Percentiles rank a stretch among this genome's conserved stretches.
phyloP scores from a whole-genome alignment of 2,888 invertebrate genomes.

The Dyspetes luteomarginatus region DNA sequence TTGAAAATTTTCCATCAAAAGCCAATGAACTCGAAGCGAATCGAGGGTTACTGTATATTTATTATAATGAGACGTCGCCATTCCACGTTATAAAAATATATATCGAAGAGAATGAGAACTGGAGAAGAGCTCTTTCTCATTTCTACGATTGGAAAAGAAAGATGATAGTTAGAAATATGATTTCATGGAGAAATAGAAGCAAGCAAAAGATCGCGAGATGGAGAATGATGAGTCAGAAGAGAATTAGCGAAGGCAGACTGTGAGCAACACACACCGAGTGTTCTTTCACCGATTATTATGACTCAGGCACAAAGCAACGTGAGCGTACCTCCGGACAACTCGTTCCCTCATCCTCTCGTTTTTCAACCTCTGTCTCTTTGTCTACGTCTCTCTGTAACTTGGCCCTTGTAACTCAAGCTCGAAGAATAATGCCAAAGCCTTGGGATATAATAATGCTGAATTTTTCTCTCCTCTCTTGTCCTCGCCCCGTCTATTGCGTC shows the following conservation, averaged over 20 bases:
- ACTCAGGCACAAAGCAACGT: conserved; percentile 72
- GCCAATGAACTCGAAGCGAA: not conserved
- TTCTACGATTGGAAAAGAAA: conserved; percentile 10
- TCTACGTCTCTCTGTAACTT: conserved; percentile 29
- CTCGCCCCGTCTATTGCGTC: conserved; percentile 39
- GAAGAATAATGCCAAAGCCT: conserved; percentile 54
- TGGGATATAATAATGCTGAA: conserved; percentile 59
- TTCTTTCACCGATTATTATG: conserved; percentile 75
- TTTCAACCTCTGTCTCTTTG: conserved; percentile 14
- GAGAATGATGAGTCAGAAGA: conserved; percentile 68
- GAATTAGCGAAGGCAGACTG: conserved; percentile 44
- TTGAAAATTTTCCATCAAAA: not conserved
- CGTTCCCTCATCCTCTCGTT: conserved; percentile 42
- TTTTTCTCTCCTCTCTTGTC: conserved; percentile 51
- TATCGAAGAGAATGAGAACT: conserved; percentile 2
- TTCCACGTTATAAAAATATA: conserved; percentile 9
- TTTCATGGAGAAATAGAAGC: conserved; percentile 62
- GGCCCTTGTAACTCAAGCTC: conserved; percentile 54
- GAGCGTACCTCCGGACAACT: conserved; percentile 40
- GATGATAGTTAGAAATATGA: conserved; percentile 63
- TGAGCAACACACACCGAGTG: conserved; percentile 65
- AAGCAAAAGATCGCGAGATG: conserved; percentile 45
- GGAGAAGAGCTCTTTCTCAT: not conserved
- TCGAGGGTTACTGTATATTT: not conserved
- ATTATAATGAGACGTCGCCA: conserved; percentile 6